Conservation (phyloP, 2,888 invertebrate species). For the Mamestra brassicae region DNA sequence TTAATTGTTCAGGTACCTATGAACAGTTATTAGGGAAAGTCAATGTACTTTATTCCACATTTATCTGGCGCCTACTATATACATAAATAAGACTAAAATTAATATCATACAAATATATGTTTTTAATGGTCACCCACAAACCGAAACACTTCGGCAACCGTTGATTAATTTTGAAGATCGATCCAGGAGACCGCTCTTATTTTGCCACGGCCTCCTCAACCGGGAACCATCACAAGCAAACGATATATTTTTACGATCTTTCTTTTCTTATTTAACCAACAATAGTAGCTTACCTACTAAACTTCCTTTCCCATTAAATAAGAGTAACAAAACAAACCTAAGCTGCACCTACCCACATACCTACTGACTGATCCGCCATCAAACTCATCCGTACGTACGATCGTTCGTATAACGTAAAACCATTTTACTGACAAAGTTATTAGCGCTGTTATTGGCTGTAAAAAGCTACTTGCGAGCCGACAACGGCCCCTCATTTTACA, state of each 20-base stretch:
- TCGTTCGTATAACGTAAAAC: constrained; percentile 70
- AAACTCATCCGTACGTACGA: constrained; percentile 31
- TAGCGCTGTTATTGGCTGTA: constrained; percentile 78
- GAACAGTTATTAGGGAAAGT: too few relatives aligned
- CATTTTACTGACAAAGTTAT: constrained; percentile 77
- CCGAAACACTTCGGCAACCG: too few relatives aligned
- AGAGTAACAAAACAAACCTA: constrained; percentile 28
- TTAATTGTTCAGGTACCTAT: too few relatives aligned
- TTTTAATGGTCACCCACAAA: too few relatives aligned
- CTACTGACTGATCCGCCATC: constrained; percentile 23
- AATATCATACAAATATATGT: too few relatives aligned
- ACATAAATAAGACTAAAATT: too few relatives aligned
- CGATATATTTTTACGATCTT: not conserved
- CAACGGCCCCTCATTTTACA: constrained; percentile 73
- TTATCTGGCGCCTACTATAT: too few relatives aligned
- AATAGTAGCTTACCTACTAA: not conserved
- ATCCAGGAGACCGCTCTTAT: too few relatives aligned
- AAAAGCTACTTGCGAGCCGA: constrained; percentile 74
- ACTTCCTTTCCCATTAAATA: constrained; percentile 3
- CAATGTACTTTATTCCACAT: too few relatives aligned
- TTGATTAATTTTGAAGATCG: too few relatives aligned
- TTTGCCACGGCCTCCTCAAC: too few relatives aligned
- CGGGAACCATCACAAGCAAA: constrained; percentile 9
- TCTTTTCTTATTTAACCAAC: not conserved
- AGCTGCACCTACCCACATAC: not conserved